Conservation (phyloP, 2,113 vertebrate species). For the Origma solitaria region DNA sequence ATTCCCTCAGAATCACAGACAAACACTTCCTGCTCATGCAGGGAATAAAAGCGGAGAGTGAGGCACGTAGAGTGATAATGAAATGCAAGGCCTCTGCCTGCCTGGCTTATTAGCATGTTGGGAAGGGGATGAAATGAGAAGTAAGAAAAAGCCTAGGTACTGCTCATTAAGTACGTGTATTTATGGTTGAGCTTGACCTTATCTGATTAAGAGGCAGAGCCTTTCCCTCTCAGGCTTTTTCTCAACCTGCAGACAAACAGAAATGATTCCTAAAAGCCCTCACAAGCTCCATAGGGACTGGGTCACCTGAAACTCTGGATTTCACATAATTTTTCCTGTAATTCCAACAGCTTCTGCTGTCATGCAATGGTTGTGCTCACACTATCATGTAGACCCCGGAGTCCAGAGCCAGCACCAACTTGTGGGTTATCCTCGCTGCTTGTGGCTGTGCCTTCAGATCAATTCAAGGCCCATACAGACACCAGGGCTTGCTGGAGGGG, state of each 20-base stretch:
- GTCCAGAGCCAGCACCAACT: not conserved
- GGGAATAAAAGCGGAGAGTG: not conserved
- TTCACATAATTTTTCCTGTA: not conserved
- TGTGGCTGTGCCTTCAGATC: not conserved
- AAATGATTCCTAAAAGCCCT: not conserved
- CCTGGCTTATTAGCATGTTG: not conserved
- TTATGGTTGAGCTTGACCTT: conserved; percentile 18
- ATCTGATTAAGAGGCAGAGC: not conserved
- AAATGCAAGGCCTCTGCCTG: not conserved
- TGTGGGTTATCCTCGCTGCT: not conserved
- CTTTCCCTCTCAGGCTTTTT: not conserved
- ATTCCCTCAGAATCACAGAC: not conserved
- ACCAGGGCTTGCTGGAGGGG: not conserved
- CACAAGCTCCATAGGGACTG: not conserved
- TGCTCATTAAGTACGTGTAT: not conserved
- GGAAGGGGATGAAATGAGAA: not conserved
- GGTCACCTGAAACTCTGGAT: not conserved
- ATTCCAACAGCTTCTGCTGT: not conserved
- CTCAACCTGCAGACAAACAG: not conserved
- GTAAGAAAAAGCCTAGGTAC: not conserved
- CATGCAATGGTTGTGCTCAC: fast-evolving
- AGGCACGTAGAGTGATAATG: fast-evolving
- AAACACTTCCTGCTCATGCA: not conserved
- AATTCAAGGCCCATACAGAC: not conserved
- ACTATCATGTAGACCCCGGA: fast-evolving